Conservation (phyloP, 1,140 invertebrate genomes). For the Pachyrhynchus sulphureomaculatus region DNA sequence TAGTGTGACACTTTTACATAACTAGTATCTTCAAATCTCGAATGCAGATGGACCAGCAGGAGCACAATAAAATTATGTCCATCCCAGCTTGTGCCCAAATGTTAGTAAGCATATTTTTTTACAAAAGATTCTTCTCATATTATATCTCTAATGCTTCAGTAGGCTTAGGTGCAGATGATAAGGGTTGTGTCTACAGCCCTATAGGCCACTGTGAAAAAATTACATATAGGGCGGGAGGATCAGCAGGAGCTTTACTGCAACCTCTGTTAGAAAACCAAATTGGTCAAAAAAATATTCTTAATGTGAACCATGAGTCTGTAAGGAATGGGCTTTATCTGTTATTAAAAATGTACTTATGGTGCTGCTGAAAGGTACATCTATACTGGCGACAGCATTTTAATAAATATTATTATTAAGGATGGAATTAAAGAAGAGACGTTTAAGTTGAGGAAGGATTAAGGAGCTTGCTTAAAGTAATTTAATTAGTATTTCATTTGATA, state of each 20-base stretch:
- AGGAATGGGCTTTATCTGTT: conserved; percentile 79
- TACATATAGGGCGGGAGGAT: conserved; percentile 81
- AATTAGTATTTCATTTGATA: too few species aligned
- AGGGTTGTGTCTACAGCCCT: conserved; percentile 91
- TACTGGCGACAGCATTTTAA: conserved; percentile 88
- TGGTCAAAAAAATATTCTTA: conserved; percentile 82
- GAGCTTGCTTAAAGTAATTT: too few species aligned
- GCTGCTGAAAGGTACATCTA: conserved; percentile 97
- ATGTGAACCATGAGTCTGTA: conserved; percentile 64
- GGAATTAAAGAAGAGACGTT: conserved; percentile 74
- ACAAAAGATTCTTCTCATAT: conserved; percentile 97
- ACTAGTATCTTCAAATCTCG: conserved; percentile 82
- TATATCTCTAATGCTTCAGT: conserved; percentile 95
- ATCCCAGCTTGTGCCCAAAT: conserved; percentile 94
- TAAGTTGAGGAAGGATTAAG: conserved; percentile 70
- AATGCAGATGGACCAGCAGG: conserved; percentile 94
- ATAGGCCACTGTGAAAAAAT: conserved; percentile 89
- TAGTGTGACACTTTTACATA: conserved; percentile 97
- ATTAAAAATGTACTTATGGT: conserved; percentile 94
- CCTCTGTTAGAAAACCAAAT: conserved; percentile 89
- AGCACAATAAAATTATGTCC: conserved; percentile 92
- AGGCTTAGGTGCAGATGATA: conserved; percentile 84
- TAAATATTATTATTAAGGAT: conserved; percentile 89
- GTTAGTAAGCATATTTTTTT: conserved; percentile 94
- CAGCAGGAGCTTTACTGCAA: conserved; percentile 76